Evolutionary conservation across 23 tunicate genomes (phyloP), one percentile per base, ranked within the genome.

Genomic region (Ascidia mentula): DNA sequence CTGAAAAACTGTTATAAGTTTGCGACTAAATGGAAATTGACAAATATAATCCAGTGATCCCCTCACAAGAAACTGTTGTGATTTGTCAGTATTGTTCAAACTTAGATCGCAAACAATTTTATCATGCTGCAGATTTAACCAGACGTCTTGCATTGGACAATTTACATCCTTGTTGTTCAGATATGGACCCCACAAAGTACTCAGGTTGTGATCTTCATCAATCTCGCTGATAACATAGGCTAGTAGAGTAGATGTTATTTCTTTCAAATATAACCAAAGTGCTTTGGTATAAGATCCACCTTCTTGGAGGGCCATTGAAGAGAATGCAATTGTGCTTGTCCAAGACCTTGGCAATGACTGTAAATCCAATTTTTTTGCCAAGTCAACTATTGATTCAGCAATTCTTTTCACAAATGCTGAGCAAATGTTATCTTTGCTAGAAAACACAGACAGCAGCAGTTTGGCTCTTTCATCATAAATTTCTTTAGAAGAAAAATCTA

Each of bases 251-350:
- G 83, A 33, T 18, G 72, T 37, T 18, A 74, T 39, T 40, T 59
- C 37, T 71, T 53, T 77, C 65, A 88, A 40, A 45, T 85, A 40
- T 1, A 88, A 70, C 93, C 93, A 88, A 32, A 88, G 69, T 0
- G 93, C 77, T 34, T 88, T 88, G 0, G 83, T 30, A 77, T 82
- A 88, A 37, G 87, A 82, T 46, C 93, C 93, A 33, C 83, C 93
- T 72, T 88, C 93, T 9, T 78, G 40, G 32, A 88, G 69, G 17
- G 79, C 28, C 36, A 42, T 59, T 28, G 38, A 76, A 32, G 83
- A 82, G 30, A 79, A 82, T 33, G 93, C 93, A 72, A 82, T 83
- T 31, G 72, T 65, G 17, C 31, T 30, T 20, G 60, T 36, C 93
- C 93, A 86, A 61, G 72, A 42, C 28, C 24, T 53, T 53, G 65